Evolutionary conservation across 1,140 invertebrate species (phyloP), one percentile per base, ranked within the genome.

Genomic region (Drosophila orosa): DNA sequence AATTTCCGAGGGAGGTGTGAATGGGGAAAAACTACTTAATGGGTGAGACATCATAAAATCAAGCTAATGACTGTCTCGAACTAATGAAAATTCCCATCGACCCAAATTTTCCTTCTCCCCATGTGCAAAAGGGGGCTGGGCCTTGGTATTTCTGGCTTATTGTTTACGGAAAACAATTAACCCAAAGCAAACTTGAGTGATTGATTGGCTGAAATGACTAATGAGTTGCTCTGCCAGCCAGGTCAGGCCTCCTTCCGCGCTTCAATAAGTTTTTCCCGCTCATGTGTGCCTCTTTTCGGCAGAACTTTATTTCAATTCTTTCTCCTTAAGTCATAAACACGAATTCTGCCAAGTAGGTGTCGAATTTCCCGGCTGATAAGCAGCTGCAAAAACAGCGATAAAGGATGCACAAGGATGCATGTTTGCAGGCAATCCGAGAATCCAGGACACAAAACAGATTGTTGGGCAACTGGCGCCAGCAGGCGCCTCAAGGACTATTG

Each of bases 41-140:
- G 78, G 50, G 55, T 67, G 42, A 62, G 72, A 62, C 40, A 57
- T 55, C 76, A 57, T 61, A 69, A 71, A 71, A 68, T 33, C 47
- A 13, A 60, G 40, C 66, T 87, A 86, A 86, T 86, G 82, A 83
- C 83, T 87, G 77, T 40, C 83, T 44, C 82, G 75, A 75, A 82
- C 74, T 82, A 87, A 87, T 85, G 79, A 65, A 84, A 65, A 72
- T 67, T 73, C 74, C 81, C 72, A 67, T 47, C 47, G 61, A 63
- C 58, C 50, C 42, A 71, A 35, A 69, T 48, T 56, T 48, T 35
- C 67, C 10, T 47, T 69, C 22, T 24, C 0, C 33, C 29, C 65
- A 50, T 73, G 60, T 57, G 54, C 48, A 39, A 57, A 62, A 37
- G 65, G 55, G 29, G 25, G 54, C 37, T 40, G 35, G 45, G 13